phyloP scores from a whole-genome alignment of 2,797 vertebrate species.

The Dermochelys coriacea region DNA sequence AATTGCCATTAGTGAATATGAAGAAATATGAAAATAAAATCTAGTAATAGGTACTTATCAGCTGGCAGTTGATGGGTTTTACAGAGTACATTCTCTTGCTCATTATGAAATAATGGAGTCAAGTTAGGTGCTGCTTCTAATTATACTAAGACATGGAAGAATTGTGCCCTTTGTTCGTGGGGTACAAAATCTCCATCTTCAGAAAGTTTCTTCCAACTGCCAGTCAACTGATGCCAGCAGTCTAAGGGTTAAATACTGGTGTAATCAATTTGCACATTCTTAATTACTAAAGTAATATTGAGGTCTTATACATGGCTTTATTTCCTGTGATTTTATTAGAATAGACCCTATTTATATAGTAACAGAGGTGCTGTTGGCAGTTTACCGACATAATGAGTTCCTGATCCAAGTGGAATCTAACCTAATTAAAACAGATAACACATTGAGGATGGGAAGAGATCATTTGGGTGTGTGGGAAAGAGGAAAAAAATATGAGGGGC shows the following conservation, averaged over 20 bases:
- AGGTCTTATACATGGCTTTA: not conserved
- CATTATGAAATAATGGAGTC: not conserved
- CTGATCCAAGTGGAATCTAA: not conserved
- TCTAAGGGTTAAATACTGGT: not conserved
- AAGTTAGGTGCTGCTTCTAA: not conserved
- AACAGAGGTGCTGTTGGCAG: not conserved
- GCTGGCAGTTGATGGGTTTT: not conserved
- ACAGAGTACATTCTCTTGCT: not conserved
- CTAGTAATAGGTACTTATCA: conserved; percentile 3
- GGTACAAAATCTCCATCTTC: not conserved
- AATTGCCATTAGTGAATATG: not conserved
- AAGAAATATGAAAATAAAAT: conserved; percentile 39
- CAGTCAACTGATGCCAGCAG: not conserved
- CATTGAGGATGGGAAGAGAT: not conserved
- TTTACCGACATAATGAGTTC: not conserved
- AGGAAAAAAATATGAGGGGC: conserved; percentile 2
- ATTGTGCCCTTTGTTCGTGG: not conserved
- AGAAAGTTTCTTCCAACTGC: not conserved
- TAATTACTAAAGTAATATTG: conserved; percentile 16
- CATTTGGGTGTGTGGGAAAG: not conserved
- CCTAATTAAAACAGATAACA: conserved; percentile 3
- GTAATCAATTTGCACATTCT: not conserved
- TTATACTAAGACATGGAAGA: conserved; percentile 21
- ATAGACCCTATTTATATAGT: not conserved
- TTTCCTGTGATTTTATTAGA: not conserved